Conservation (phyloP, 2,888 invertebrate genomes). For the Lasioglossum lativentre region DNA sequence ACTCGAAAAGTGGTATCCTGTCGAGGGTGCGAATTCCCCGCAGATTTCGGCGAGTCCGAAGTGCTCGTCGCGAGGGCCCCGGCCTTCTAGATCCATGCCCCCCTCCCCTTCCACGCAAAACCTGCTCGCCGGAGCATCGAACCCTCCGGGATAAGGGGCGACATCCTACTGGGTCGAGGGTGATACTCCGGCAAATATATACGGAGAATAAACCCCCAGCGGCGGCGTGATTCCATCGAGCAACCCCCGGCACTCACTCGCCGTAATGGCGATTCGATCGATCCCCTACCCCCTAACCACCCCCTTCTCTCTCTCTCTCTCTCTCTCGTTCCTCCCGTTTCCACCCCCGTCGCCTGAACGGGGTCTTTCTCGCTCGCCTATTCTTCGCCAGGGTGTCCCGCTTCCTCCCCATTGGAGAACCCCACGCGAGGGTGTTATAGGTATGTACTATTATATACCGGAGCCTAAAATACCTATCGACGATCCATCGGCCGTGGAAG, state of each 20-base stretch:
- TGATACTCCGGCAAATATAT: slow-evolving; percentile 82
- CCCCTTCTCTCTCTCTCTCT: slow-evolving; percentile 55
- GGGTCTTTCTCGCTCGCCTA: slow-evolving; percentile 25
- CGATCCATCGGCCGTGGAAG: slow-evolving; percentile 71
- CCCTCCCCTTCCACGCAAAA: slow-evolving; percentile 43
- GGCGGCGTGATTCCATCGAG: slow-evolving; percentile 83
- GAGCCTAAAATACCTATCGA: slow-evolving; percentile 75
- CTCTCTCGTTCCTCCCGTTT: slow-evolving; percentile 72
- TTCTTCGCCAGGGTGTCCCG: slow-evolving; percentile 50
- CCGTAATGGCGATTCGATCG: slow-evolving; percentile 84
- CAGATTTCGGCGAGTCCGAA: slow-evolving; percentile 76
- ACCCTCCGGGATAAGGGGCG: slow-evolving; percentile 72
- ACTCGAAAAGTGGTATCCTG: slow-evolving; percentile 69
- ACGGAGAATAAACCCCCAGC: slow-evolving; percentile 82
- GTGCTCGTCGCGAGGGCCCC: slow-evolving; percentile 60
- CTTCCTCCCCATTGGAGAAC: slow-evolving; percentile 53
- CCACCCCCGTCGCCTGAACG: neutral
- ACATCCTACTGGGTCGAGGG: slow-evolving; percentile 78
- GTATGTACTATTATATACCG: slow-evolving; percentile 73
- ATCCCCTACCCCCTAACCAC: slow-evolving; percentile 69
- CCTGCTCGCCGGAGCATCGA: slow-evolving; percentile 72
- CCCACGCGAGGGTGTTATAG: slow-evolving; percentile 69
- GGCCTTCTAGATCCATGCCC: slow-evolving; percentile 72
- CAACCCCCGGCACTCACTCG: slow-evolving; percentile 78
- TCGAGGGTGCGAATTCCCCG: slow-evolving; percentile 76